A percentile compares a stretch with the other conserved stretches of the same genome.
These are phyloP conservation scores for Turdus rufiventris DNA, from an alignment of 2,113 vertebrate species.

Conservation along the genomic window DNA sequence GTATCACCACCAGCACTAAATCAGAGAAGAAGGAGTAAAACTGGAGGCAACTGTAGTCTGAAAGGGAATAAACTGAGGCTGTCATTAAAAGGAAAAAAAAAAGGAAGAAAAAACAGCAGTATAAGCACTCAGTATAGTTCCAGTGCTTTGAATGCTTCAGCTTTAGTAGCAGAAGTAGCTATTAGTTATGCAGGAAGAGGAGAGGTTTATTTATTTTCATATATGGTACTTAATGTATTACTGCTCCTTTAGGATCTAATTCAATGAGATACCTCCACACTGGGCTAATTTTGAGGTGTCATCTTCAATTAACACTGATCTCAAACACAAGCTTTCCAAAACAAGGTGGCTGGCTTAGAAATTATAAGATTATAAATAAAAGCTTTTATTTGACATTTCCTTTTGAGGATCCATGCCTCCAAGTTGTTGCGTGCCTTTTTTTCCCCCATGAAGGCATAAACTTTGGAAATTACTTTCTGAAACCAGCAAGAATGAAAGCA, in stretches of 20 bases:
- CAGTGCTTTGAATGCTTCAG: not conserved
- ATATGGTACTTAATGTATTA: not conserved
- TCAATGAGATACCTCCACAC: conserved; percentile 7
- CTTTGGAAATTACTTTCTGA: not conserved
- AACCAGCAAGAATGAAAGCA: not conserved
- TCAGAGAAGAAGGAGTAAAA: not conserved
- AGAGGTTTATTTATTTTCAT: conserved; percentile 35
- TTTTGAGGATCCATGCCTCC: not conserved
- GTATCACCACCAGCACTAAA: not conserved
- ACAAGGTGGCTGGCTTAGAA: not conserved
- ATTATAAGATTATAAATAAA: conserved; percentile 34
- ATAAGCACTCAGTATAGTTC: not conserved
- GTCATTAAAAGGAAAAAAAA: not conserved
- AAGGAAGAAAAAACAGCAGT: not conserved
- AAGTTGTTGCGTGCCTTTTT: not conserved
- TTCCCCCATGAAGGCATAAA: not conserved
- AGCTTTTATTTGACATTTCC: not conserved
- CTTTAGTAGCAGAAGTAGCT: not conserved
- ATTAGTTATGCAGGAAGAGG: not conserved
- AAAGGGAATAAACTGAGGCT: not conserved
- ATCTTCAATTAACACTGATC: conserved; percentile 41
- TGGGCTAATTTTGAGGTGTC: conserved; percentile 22
- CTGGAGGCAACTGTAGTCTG: not conserved
- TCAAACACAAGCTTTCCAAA: conserved; percentile 9
- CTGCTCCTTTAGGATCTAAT: conserved; percentile 16